phyloP scores from a whole-genome alignment of 2,888 invertebrate species.

The Leptogaster cylindrica region DNA sequence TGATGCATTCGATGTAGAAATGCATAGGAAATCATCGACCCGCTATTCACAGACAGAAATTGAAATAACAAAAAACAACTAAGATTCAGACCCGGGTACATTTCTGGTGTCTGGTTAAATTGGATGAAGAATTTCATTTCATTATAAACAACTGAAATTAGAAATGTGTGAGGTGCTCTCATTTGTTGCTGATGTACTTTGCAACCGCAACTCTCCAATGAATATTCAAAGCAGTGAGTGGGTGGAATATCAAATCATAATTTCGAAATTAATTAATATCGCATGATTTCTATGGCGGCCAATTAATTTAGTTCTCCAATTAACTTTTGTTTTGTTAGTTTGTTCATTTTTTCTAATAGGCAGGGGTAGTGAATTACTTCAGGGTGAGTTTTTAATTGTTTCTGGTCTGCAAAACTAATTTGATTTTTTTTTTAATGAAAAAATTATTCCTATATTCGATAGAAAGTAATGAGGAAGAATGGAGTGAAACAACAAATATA shows the following conservation, averaged over 20 bases:
- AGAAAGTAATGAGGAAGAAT: neutral
- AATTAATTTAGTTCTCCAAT: too few species aligned
- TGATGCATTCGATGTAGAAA: conserved; percentile 13
- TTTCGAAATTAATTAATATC: conserved; percentile 25
- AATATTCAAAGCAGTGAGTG: conserved; percentile 17
- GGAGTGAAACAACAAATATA: neutral
- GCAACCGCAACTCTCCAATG: neutral
- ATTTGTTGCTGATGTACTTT: neutral
- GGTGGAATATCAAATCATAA: conserved; percentile 28
- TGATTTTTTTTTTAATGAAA: too few species aligned
- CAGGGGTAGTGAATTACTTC: too few species aligned
- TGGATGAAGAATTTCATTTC: neutral
- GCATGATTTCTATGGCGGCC: too few species aligned
- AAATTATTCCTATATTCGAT: too few species aligned
- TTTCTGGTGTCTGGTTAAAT: too few species aligned
- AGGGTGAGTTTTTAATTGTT: too few species aligned
- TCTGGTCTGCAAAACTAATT: too few species aligned
- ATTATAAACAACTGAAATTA: conserved; percentile 14
- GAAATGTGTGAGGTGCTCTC: neutral
- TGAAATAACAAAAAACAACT: neutral
- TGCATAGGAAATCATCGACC: conserved; percentile 4
- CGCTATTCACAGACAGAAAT: conserved; percentile 5
- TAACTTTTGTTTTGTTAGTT: too few species aligned
- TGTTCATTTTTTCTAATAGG: too few species aligned
- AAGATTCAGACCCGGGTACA: neutral